phyloP scores from a whole-genome alignment of 92 coral and sea anemone species.

The Epizoanthus stellaris region DNA sequence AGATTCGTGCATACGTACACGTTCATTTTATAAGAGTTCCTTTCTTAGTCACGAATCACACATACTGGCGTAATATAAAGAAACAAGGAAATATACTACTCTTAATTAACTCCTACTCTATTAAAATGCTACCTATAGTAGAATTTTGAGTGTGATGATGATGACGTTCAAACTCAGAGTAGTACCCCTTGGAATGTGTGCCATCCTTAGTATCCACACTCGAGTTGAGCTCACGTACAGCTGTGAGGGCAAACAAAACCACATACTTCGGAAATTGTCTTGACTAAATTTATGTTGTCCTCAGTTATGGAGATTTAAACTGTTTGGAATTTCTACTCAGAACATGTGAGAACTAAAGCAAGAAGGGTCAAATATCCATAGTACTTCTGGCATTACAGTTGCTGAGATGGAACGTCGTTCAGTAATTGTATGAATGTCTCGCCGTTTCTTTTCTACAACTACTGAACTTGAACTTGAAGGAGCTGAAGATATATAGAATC shows the following conservation, averaged over 20 bases:
- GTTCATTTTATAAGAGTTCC: too few species aligned
- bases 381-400: background rate
- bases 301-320: background rate
- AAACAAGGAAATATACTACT: too few species aligned
- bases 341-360: background rate
- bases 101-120: too few species aligned
- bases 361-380: conserved; percentile 8
- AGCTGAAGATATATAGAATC: background rate
- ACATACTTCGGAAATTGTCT: background rate
- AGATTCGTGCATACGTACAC: too few species aligned
- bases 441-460: background rate
- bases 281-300: background rate
- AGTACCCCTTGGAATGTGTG: too few species aligned
- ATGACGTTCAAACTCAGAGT: background rate
- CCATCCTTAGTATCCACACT: too few species aligned
- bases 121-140: too few species aligned
- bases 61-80: too few species aligned
- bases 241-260: background rate
- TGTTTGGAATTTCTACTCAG: background rate
- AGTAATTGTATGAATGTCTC: background rate
- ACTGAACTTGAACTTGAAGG: background rate
- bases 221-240: too few species aligned
- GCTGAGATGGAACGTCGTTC: background rate
- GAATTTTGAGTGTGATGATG: background rate
- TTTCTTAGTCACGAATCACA: too few species aligned